Base-by-base conservation (phyloP, 1,140 invertebrate genomes). In the Physella acuta region DNA sequence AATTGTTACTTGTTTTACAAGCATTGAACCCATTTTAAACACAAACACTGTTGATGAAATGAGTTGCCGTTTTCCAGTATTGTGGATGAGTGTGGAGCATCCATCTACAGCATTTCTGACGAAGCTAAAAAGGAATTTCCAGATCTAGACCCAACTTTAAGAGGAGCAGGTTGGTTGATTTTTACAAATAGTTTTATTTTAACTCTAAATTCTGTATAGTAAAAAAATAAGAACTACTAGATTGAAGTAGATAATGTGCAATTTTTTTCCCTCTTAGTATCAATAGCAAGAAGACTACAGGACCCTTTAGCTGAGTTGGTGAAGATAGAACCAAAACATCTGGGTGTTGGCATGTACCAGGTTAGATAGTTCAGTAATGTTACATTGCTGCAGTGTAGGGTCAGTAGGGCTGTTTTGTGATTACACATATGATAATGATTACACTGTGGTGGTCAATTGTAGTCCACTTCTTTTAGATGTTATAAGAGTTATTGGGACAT, bases 261-360 rank as follows among this genome's bases (percentile, higher is more conserved):
- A 53, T 34, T 39, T 59, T 49, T 20, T 28, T 44, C n/a, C 33
- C 2, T 77, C 82, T 76, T 82, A 85, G 89, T 95, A 66, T 95
- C 94, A 1, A 91, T 97, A 73, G 93, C 93, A 0, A 88, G 93
- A 78, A 86, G 94, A 76, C 85, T 96, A 0, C 90, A 94, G 80
- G 94, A 97, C 86, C 94, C 94, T 5, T 81, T 97, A 44, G 90
- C 91, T 49, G 94, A 97, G 85, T 88, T 94, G 67, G 93, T 97
- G 0, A 97, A 97, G 87, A 90, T 97, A 36, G 93, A 96, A 71
- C 93, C 94, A 0, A 92, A 93, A 79, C 92, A 95, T 75, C 86
- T 97, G 69, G 94, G 94, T 20, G 91, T 88, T 44, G 94, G 94
- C 44, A 92, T 95, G 89, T 97, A 97, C 80, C 86, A 86, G 81